Evolutionary conservation across 2,888 invertebrate species (phyloP).

Genomic region (Drosophila tripunctata): DNA sequence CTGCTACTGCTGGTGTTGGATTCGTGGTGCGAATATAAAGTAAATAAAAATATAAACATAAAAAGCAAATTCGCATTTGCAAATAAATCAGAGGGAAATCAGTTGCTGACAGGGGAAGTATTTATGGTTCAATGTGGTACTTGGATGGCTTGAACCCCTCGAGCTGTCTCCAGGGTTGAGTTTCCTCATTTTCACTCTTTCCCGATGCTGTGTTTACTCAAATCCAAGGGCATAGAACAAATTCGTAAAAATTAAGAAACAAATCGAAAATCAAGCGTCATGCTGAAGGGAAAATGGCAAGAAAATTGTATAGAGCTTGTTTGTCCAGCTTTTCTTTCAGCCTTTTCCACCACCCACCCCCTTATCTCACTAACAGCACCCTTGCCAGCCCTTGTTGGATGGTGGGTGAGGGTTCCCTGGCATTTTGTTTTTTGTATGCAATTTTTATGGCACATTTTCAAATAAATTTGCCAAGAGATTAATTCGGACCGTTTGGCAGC

Average conservation of each 20-base stretch:
- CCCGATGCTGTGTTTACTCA: conserved; percentile 44
- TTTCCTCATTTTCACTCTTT: not conserved
- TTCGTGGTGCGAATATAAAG: conserved; percentile 78
- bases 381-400: conserved; percentile 37
- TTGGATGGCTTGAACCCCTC: conserved; percentile 31
- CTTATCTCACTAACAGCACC: no score
- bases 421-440: conserved; percentile 70
- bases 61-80: conserved; percentile 80
- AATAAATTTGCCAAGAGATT: conserved; percentile 79
- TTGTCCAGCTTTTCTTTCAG: conserved; percentile 54
- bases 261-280: conserved; percentile 78
- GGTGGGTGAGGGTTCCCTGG: conserved; percentile 1
- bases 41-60: conserved; percentile 78
- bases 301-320: conserved; percentile 70
- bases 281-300: conserved; percentile 28
- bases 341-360: not conserved
- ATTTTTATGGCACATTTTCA: conserved; percentile 80
- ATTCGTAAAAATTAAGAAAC: conserved; percentile 79
- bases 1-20: conserved; percentile 21
- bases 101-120: conserved; percentile 81
- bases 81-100: conserved; percentile 80
- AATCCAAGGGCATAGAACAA: conserved; percentile 69
- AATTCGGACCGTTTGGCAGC: conserved; percentile 79
- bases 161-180: conserved; percentile 43
- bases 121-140: conserved; percentile 68